A percentile compares a stretch with the other conserved stretches of the same genome.
phyloP scores from a whole-genome alignment of 2,797 vertebrate genomes.

The Onychomys leucogaster region DNA sequence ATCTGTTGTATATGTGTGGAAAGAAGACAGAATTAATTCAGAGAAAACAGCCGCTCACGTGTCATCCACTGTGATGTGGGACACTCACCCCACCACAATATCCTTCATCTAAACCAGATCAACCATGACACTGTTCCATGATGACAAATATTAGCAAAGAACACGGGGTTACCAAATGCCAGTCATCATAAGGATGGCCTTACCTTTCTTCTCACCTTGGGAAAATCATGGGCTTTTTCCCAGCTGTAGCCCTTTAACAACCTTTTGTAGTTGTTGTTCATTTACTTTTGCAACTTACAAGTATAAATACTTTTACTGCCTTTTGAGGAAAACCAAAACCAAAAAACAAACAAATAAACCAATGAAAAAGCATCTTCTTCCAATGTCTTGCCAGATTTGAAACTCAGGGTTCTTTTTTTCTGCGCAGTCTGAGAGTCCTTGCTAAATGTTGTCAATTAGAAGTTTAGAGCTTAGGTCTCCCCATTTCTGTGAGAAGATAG shows the following conservation, averaged over 20 bases:
- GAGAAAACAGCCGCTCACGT: neutral
- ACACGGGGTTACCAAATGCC: neutral
- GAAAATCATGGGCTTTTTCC: neutral
- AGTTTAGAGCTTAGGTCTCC: neutral
- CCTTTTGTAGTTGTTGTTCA: neutral
- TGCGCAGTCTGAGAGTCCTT: neutral
- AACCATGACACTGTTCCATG: neutral
- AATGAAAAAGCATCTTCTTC: neutral
- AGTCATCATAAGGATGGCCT: neutral
- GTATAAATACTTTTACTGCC: neutral
- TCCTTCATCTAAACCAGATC: neutral
- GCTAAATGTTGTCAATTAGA: neutral
- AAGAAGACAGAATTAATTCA: neutral
- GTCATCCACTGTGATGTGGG: neutral
- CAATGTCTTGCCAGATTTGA: neutral
- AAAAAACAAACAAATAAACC: too few species aligned
- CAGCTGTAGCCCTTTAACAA: neutral
- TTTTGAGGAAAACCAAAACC: neutral
- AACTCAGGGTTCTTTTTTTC: neutral
- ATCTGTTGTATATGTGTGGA: neutral
- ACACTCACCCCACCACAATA: neutral
- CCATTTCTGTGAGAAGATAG: neutral
- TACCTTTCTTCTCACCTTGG: neutral
- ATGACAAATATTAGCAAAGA: neutral
- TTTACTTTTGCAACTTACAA: neutral